Conservation (phyloP, 2,888 invertebrate species). For the Elysia crispata region DNA sequence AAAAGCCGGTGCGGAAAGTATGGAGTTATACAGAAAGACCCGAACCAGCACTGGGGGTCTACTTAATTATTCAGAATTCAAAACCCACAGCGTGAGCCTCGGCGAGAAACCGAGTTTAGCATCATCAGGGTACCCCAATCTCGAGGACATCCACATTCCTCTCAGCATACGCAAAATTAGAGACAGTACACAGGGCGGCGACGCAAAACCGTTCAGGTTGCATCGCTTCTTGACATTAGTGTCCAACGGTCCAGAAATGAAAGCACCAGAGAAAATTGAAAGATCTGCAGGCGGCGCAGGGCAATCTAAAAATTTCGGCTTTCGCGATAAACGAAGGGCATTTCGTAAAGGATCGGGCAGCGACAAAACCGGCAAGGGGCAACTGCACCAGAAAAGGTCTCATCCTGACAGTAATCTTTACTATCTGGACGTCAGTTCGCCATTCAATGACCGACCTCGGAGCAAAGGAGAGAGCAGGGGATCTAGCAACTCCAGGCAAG, state of each 20-base stretch:
- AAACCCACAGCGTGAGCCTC: neutral
- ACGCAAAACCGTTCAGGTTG: constrained; percentile 56
- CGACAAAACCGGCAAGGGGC: neutral
- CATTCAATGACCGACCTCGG: neutral
- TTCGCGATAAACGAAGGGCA: neutral
- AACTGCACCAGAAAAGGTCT: neutral
- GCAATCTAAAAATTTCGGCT: neutral
- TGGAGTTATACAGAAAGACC: neutral
- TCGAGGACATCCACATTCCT: constrained; percentile 6
- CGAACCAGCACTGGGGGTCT: neutral
- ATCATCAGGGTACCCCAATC: neutral
- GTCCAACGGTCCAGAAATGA: neutral
- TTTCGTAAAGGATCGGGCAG: neutral
- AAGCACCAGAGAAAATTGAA: neutral
- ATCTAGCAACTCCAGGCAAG: no score
- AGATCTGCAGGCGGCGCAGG: neutral
- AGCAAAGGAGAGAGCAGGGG: neutral
- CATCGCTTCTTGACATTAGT: constrained; percentile 63
- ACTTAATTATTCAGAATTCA: neutral
- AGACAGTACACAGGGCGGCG: neutral
- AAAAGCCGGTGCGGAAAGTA: no score
- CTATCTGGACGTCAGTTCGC: neutral
- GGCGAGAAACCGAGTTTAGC: neutral
- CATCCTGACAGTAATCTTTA: neutral
- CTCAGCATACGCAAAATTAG: constrained; percentile 7